phyloP scores from a whole-genome alignment of 2,888 invertebrate genomes.

The Zhuqinia jingwanae region DNA sequence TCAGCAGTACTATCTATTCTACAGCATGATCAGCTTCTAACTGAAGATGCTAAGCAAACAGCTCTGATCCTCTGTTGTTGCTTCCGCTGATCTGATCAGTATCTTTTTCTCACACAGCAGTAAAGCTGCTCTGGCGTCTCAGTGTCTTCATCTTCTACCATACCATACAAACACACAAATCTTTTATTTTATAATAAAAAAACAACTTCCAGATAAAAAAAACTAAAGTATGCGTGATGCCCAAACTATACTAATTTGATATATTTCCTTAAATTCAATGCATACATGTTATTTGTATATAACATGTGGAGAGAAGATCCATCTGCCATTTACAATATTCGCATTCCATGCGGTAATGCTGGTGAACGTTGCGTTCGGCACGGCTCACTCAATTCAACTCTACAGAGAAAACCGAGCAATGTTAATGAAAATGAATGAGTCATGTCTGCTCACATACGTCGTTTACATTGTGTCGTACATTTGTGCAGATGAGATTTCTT shows the following conservation, averaged over 20 bases:
- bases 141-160: neutral
- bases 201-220: conserved; percentile 8
- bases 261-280: neutral
- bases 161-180: neutral
- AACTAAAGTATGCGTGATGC: neutral
- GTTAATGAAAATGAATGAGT: conserved; percentile 56
- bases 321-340: neutral
- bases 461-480: neutral
- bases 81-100: conserved; percentile 5
- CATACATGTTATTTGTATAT: no score
- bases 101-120: neutral
- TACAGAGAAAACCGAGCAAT: conserved; percentile 10
- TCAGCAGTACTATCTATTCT: neutral
- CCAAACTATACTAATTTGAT: neutral
- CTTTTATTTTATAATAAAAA: conserved; percentile 18
- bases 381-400: neutral
- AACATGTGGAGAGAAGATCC: neutral
- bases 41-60: conserved; percentile 23
- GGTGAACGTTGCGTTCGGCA: neutral
- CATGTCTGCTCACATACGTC: conserved; percentile 42
- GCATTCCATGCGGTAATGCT: neutral
- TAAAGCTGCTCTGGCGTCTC: neutral
- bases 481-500: neutral
- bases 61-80: neutral
- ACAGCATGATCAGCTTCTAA: neutral